Evolutionary conservation across 2,797 vertebrate genomes (phyloP).

Genomic region (Pipistrellus pygmaeus): DNA sequence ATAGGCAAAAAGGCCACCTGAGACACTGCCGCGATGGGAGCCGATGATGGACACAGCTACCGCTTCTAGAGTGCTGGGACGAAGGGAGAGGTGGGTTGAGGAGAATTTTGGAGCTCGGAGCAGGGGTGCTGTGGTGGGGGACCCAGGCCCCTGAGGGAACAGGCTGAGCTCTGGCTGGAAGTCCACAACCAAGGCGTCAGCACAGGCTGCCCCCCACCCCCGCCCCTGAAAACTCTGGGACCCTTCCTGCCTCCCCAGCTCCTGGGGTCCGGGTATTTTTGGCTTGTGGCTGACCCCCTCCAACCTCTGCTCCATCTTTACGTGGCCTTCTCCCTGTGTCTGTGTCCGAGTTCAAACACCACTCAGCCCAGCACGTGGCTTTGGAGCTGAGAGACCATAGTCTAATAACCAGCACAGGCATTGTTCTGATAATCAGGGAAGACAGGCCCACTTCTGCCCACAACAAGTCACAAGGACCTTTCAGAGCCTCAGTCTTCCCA

Average conservation of each 20-base stretch:
- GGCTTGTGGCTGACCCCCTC: not conserved
- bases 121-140: not conserved
- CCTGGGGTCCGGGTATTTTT: accelerated
- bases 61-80: not conserved
- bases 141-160: not conserved
- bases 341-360: not conserved
- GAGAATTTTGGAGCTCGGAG: not conserved
- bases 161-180: not conserved
- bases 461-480: not conserved
- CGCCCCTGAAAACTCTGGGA: accelerated
- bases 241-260: not conserved
- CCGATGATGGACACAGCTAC: accelerated
- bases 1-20: too few species aligned
- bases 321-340: accelerated
- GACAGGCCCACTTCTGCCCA: not conserved
- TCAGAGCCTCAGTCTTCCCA: not conserved
- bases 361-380: not conserved
- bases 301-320: not conserved
- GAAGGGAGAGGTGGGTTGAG: too few species aligned
- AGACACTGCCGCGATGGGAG: not conserved
- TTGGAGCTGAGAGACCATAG: not conserved
- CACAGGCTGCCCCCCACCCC: not conserved
- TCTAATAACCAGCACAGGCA: not conserved
- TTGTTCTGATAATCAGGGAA: not conserved
- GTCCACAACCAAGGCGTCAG: not conserved